Percentiles rank a stretch among this genome's conserved stretches.
phyloP scores from a whole-genome alignment of 2,113 vertebrate genomes.

The Macaca fascicularis region DNA sequence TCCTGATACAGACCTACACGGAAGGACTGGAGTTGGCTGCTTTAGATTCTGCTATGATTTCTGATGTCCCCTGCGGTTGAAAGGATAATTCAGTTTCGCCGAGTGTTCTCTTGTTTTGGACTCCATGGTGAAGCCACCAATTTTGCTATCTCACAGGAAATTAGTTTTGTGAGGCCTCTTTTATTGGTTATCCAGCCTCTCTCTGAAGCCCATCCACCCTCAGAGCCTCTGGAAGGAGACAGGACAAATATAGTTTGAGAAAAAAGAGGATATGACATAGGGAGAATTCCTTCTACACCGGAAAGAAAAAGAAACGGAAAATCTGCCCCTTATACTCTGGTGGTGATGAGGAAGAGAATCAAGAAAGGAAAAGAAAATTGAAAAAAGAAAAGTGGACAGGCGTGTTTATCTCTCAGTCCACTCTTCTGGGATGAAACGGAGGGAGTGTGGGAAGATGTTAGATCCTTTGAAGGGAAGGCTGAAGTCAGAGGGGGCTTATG shows the following conservation, averaged over 20 bases:
- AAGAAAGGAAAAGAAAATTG: background rate
- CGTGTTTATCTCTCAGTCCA: background rate
- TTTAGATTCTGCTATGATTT: background rate
- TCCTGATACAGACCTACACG: background rate
- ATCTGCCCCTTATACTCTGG: no score
- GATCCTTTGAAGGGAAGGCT: background rate
- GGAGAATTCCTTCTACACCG: background rate
- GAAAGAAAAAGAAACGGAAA: background rate
- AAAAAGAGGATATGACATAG: background rate
- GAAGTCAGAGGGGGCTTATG: background rate
- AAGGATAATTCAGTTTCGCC: background rate
- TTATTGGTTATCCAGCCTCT: background rate
- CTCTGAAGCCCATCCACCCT: background rate
- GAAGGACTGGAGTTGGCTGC: background rate
- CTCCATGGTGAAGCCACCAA: fast-evolving
- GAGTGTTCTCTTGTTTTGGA: background rate
- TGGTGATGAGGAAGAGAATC: background rate
- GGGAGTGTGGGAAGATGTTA: no score
- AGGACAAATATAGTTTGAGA: background rate
- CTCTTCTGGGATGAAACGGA: background rate
- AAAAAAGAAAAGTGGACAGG: background rate
- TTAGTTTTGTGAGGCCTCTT: background rate
- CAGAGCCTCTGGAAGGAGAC: background rate
- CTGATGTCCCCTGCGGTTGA: background rate
- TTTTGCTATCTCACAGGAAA: background rate